A percentile compares a stretch with the other conserved stretches of the same genome.
Evolutionary conservation across 30 jellyfish, hydroid and myxozoan genomes (phyloP).

Genomic region (Cassiopea xamachana): DNA sequence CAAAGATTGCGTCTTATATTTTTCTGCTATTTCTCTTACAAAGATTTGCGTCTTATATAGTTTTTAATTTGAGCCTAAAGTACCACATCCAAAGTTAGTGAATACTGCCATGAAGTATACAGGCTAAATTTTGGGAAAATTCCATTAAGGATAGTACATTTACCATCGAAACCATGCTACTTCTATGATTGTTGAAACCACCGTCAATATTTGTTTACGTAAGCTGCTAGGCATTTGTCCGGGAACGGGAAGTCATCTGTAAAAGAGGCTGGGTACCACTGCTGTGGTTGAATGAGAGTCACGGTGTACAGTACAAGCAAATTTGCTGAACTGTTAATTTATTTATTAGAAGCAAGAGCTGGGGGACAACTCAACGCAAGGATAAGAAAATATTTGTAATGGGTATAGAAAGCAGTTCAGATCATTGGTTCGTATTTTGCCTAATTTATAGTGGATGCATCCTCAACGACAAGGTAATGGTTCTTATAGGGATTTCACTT

Average conservation of each 20-base stretch:
- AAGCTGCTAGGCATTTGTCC: constrained; percentile 37
- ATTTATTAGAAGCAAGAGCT: constrained; percentile 17
- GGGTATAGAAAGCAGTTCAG: background rate
- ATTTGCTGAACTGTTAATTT: constrained; percentile 2
- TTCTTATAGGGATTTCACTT: too few species aligned
- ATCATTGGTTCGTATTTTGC: background rate
- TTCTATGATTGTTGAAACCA: too few species aligned
- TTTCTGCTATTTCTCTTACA: too few species aligned
- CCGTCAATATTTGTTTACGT: constrained; percentile 20
- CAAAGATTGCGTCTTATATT: too few species aligned
- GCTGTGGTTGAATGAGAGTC: constrained; percentile 24
- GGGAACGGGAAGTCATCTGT: background rate
- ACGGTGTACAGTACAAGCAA: too few species aligned
- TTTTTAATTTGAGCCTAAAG: too few species aligned
- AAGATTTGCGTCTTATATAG: too few species aligned
- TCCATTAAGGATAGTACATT: too few species aligned
- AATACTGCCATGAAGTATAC: too few species aligned
- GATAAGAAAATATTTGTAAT: background rate
- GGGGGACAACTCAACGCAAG: background rate
- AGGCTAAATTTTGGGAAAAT: too few species aligned
- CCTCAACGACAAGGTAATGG: background rate
- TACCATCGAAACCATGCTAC: too few species aligned
- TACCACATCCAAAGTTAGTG: too few species aligned
- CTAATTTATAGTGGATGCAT: background rate
- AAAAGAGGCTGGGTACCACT: constrained; percentile 35